Percentiles rank a stretch among this genome's conserved stretches.
Conservation (phyloP, 1,140 invertebrate genomes). For the Gerris buenoi region DNA sequence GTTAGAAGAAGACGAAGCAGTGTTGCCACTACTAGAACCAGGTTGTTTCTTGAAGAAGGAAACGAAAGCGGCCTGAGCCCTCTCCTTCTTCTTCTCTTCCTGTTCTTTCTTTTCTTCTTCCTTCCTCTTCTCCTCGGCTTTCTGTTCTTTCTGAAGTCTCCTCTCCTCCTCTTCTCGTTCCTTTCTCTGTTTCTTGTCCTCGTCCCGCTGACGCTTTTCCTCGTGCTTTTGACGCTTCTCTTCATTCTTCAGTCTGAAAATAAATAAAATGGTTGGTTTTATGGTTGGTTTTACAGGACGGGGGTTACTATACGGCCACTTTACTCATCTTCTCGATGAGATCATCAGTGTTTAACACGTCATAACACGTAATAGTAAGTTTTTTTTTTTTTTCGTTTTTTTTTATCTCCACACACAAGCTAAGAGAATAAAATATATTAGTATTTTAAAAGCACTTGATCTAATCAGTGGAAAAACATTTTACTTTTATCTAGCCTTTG, state of each 20-base stretch:
- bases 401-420: no score
- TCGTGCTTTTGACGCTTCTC: background rate
- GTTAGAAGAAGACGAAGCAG: no score
- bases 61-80: background rate
- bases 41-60: background rate
- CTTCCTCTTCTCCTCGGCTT: constrained; percentile 18
- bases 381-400: no score
- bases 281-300: background rate
- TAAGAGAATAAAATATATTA: no score
- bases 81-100: constrained; percentile 1
- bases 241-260: background rate
- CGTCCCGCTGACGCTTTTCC: constrained; percentile 12
- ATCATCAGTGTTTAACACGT: no score
- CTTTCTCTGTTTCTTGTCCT: constrained; percentile 8
- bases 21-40: background rate
- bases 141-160: constrained; percentile 12
- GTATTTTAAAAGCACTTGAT: no score
- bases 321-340: no score
- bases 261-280: no score
- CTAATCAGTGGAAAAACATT: no score
- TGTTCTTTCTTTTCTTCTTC: constrained; percentile 3
- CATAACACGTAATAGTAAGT: background rate
- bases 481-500: no score
- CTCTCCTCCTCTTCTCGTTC: constrained; percentile 3
- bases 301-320: no score